These are phyloP conservation scores for Pangasius larnaudii DNA, from an alignment of 2,797 vertebrate genomes.

Conservation along the genomic window DNA sequence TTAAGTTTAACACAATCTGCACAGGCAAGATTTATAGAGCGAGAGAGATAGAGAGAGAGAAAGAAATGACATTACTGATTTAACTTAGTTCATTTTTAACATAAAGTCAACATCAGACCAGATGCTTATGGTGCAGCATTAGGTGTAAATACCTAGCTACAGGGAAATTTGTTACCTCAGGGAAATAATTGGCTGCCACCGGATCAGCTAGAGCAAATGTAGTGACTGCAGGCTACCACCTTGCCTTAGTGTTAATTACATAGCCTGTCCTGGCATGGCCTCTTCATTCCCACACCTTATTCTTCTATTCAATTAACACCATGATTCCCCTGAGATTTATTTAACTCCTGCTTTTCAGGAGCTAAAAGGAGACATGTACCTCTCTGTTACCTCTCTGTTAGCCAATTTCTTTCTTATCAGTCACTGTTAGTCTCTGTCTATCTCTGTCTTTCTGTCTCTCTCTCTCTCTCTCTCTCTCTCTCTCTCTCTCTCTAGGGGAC, in stretches of 20 bases:
- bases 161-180: constrained; percentile 18
- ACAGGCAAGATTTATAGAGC: constrained; percentile 2
- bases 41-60: constrained; percentile 13
- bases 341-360: constrained; percentile 34
- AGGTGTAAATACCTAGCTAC: constrained; percentile 14
- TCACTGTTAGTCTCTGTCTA: background rate
- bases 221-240: constrained; percentile 40
- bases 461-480: background rate
- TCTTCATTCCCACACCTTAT: constrained; percentile 31
- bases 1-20: constrained; percentile 20
- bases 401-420: constrained; percentile 9
- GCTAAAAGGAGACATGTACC: constrained; percentile 5
- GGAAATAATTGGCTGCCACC: constrained; percentile 28
- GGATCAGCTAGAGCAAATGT: constrained; percentile 22
- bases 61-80: background rate
- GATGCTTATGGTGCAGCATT: constrained; percentile 17
- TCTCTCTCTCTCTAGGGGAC: constrained; percentile 68
- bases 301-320: constrained; percentile 48
- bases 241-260: constrained; percentile 44
- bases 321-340: constrained; percentile 37
- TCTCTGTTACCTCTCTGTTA: constrained; percentile 8
- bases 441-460: background rate
- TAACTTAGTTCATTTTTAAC: background rate
- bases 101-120: constrained; percentile 1
- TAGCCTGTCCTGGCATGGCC: constrained; percentile 19